These are phyloP conservation scores for Carapus acus DNA, from an alignment of 2,797 vertebrate species.

Conservation along the genomic window DNA sequence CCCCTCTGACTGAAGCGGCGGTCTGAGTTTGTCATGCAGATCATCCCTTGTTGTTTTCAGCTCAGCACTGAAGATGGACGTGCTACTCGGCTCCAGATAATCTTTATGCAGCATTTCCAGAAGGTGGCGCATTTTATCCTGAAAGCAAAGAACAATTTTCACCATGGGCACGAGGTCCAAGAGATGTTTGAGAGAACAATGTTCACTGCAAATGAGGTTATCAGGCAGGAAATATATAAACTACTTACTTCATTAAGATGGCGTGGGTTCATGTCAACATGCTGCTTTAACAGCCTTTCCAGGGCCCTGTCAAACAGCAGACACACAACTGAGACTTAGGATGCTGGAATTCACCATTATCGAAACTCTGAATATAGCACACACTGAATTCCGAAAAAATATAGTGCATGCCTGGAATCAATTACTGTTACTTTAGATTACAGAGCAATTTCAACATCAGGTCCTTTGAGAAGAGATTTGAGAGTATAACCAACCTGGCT, in stretches of 20 bases:
- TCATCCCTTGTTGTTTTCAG: constrained; percentile 26
- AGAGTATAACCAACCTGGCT: constrained; percentile 74
- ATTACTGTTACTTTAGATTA: constrained; percentile 4
- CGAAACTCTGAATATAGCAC: neutral
- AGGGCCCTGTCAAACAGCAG: constrained; percentile 73
- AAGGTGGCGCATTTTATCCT: constrained; percentile 89
- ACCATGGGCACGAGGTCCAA: neutral
- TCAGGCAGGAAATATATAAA: neutral
- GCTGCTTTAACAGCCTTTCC: constrained; percentile 79
- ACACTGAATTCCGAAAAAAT: too few species aligned
- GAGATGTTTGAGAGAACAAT: neutral
- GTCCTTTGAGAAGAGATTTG: constrained; percentile 2
- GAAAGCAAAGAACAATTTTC: constrained; percentile 31
- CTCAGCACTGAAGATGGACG: constrained; percentile 23
- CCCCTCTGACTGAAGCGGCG: constrained; percentile 30
- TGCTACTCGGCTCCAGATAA: constrained; percentile 62
- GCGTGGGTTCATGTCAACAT: constrained; percentile 83
- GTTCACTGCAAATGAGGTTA: neutral
- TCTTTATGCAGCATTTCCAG: constrained; percentile 80
- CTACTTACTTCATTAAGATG: constrained; percentile 80
- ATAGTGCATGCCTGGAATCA: neutral
- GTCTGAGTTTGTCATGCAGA: constrained; percentile 33
- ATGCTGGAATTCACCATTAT: constrained; percentile 4
- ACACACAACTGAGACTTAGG: constrained; percentile 2
- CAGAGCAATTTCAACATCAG: constrained; percentile 3